These are phyloP conservation scores for Drosophila seguyi DNA, from an alignment of 1,140 invertebrate genomes.

Conservation along the genomic window DNA sequence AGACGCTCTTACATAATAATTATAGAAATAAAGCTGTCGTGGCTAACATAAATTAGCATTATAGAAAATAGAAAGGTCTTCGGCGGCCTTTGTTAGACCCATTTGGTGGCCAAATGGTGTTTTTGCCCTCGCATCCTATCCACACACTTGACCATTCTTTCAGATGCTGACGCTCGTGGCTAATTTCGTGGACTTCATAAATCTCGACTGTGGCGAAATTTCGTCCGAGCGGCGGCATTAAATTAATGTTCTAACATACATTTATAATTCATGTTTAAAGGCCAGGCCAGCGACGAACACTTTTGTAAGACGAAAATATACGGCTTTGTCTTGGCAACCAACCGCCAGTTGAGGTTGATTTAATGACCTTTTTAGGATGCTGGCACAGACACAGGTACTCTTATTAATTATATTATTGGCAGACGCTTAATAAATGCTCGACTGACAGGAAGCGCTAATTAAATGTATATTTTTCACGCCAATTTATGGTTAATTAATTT, in stretches of 20 bases:
- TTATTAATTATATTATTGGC: slow-evolving; percentile 79
- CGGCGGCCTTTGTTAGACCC: slow-evolving; percentile 25
- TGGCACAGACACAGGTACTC: slow-evolving; percentile 46
- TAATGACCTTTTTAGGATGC: slow-evolving; percentile 68
- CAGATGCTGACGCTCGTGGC: slow-evolving; percentile 53
- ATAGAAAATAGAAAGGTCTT: slow-evolving; percentile 69
- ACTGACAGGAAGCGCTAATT: slow-evolving; percentile 60
- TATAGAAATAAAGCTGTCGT: slow-evolving; percentile 67
- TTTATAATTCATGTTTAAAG: slow-evolving; percentile 62
- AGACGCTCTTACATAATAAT: slow-evolving; percentile 55
- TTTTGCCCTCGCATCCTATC: slow-evolving; percentile 57
- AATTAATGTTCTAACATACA: slow-evolving; percentile 78
- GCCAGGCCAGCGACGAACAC: slow-evolving; percentile 15
- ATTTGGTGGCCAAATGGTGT: slow-evolving; percentile 58
- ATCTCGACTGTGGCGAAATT: slow-evolving; percentile 52
- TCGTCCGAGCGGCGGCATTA: slow-evolving; percentile 33
- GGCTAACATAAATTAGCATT: slow-evolving; percentile 63
- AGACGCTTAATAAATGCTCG: slow-evolving; percentile 61
- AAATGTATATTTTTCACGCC: slow-evolving; percentile 55
- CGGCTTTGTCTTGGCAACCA: slow-evolving; percentile 32
- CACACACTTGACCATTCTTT: slow-evolving; percentile 43
- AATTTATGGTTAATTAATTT: slow-evolving; percentile 56
- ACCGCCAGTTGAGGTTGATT: slow-evolving; percentile 57
- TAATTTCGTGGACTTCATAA: slow-evolving; percentile 65
- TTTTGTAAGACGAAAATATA: slow-evolving; percentile 54